Evolutionary conservation across 2,888 invertebrate species (phyloP).

Genomic region (Dioctria rufipes): DNA sequence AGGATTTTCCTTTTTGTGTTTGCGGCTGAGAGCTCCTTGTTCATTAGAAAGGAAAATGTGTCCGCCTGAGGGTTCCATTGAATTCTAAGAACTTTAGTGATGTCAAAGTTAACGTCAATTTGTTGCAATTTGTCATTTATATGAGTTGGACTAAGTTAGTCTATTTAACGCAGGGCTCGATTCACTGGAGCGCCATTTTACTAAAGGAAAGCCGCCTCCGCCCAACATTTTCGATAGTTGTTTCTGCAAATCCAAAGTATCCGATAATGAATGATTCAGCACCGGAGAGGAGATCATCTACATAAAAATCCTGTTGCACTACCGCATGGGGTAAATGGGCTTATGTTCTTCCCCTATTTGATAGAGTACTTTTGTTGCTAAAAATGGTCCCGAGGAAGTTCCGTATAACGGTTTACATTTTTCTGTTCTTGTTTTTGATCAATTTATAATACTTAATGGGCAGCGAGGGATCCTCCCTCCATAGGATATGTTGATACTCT

Average conservation of each 20-base stretch:
- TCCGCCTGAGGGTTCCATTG: not conserved
- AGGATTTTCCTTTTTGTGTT: not conserved
- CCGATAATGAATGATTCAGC: not conserved
- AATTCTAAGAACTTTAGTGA: not conserved
- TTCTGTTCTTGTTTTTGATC: too few species aligned
- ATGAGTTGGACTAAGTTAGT: not conserved
- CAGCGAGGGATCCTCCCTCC: too few species aligned
- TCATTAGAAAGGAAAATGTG: not conserved
- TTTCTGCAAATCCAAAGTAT: not conserved
- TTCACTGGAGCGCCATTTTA: not conserved
- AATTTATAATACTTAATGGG: too few species aligned
- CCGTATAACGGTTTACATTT: too few species aligned
- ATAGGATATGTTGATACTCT: too few species aligned
- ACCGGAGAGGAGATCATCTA: too few species aligned
- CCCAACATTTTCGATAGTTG: not conserved
- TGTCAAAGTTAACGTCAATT: not conserved
- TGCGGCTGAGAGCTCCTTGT: not conserved
- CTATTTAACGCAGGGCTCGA: too few species aligned
- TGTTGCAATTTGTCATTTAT: not conserved
- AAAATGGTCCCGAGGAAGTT: too few species aligned
- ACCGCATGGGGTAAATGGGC: too few species aligned
- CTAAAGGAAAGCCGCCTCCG: not conserved
- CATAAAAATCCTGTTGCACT: not conserved
- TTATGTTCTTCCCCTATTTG: too few species aligned
- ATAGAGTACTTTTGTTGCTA: too few species aligned